phyloP scores from a whole-genome alignment of 1,140 invertebrate genomes.

The Lethrus apterus region DNA sequence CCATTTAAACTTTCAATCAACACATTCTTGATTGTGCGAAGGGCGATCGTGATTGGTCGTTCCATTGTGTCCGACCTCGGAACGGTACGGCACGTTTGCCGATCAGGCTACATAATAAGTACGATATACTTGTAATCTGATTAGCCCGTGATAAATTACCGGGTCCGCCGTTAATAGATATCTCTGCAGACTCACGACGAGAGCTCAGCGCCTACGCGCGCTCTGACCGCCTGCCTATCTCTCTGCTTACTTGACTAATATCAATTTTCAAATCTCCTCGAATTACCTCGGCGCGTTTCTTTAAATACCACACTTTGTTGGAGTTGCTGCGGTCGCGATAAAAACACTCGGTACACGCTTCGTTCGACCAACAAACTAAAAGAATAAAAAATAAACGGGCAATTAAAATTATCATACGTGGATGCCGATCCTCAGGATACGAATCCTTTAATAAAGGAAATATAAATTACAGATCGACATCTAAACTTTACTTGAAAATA shows the following conservation, averaged over 20 bases:
- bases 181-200: slow-evolving; percentile 29
- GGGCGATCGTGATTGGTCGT: slow-evolving; percentile 13
- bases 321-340: too few relatives aligned
- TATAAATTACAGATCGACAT: too few relatives aligned
- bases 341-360: too few relatives aligned
- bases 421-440: too few relatives aligned
- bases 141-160: slow-evolving; percentile 30
- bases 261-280: slow-evolving; percentile 12
- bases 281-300: slow-evolving; percentile 10
- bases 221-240: slow-evolving; percentile 4
- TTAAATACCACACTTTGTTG: slow-evolving; percentile 10
- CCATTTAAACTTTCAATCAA: too few relatives aligned
- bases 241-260: slow-evolving; percentile 11
- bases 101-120: slow-evolving; percentile 27
- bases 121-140: slow-evolving; percentile 28
- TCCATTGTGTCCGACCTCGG: slow-evolving; percentile 22
- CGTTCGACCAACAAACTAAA: too few relatives aligned
- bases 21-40: too few relatives aligned
- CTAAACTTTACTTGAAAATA: too few relatives aligned
- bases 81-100: slow-evolving; percentile 24
- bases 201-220: slow-evolving; percentile 23
- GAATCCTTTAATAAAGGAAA: too few relatives aligned
- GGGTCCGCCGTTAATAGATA: slow-evolving; percentile 28
- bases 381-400: too few relatives aligned
- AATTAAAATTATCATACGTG: too few relatives aligned